Evolutionary conservation across 2,113 vertebrate genomes (phyloP).

Genomic region (Pseudopipra pipra): DNA sequence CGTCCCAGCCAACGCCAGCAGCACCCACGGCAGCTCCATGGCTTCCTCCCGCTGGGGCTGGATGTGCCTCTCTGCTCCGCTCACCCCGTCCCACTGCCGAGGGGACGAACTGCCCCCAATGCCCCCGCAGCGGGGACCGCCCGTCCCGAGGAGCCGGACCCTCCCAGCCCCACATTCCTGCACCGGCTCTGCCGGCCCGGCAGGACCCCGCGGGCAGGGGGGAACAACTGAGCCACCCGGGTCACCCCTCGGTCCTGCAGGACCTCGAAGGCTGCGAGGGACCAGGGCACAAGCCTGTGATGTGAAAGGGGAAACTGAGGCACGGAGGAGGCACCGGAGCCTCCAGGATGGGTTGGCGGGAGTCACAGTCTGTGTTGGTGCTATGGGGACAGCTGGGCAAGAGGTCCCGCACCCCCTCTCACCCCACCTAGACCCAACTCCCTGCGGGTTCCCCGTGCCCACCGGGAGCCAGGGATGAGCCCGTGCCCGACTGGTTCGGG

Average conservation of each 20-base stretch:
- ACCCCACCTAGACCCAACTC: neutral
- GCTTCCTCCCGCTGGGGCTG: neutral
- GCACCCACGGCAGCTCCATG: conserved; percentile 8
- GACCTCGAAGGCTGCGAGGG: neutral
- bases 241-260: neutral
- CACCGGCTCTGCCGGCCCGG: neutral
- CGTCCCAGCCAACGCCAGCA: neutral
- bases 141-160: neutral
- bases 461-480: neutral
- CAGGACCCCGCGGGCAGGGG: neutral
- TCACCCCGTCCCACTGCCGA: neutral
- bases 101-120: neutral
- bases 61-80: neutral
- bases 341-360: rapidly evolving
- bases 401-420: rapidly evolving
- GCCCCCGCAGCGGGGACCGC: neutral
- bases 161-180: conserved; percentile 53
- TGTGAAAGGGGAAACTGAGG: neutral
- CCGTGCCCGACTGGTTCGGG: neutral
- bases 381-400: rapidly evolving
- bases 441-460: rapidly evolving
- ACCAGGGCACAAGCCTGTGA: rapidly evolving
- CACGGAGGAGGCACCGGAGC: neutral
- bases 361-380: rapidly evolving
- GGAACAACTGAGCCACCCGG: rapidly evolving